A percentile compares a stretch with the other conserved stretches of the same genome.
These are phyloP conservation scores for Archips crataeganus DNA, from an alignment of 2,888 invertebrate genomes.

Conservation along the genomic window DNA sequence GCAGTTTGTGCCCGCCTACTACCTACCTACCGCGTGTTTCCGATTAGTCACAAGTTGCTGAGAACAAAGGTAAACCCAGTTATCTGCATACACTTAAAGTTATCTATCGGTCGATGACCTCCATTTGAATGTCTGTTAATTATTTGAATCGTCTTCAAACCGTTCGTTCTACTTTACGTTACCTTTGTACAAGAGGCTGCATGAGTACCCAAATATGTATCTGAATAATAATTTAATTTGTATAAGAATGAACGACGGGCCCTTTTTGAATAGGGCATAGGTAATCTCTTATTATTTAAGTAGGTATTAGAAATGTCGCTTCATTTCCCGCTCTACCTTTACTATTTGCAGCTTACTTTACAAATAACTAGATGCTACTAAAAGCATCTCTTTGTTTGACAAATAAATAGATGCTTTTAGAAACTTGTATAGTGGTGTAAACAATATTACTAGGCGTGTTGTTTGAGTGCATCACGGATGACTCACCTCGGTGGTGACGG, in stretches of 20 bases:
- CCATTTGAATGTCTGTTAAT: conserved; percentile 21
- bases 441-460: neutral
- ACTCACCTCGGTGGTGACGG: conserved; percentile 87
- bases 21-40: conserved; percentile 23
- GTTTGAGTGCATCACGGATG: conserved; percentile 39
- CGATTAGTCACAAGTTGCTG: conserved; percentile 37
- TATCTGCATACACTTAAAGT: conserved; percentile 33
- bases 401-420: neutral
- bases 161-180: conserved; percentile 5
- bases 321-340: neutral
- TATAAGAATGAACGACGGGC: neutral
- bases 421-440: neutral
- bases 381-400: neutral
- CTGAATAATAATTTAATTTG: conserved; percentile 1
- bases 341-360: neutral
- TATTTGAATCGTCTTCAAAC: conserved; percentile 8
- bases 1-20: conserved; percentile 33
- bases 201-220: neutral
- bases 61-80: conserved; percentile 41
- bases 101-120: conserved; percentile 34
- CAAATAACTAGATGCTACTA: too few relatives aligned
- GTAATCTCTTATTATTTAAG: neutral
- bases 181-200: neutral
- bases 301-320: neutral
- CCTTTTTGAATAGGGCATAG: neutral